Conservation (phyloP, 2,113 vertebrate species). For the Alaudala cheleensis region DNA sequence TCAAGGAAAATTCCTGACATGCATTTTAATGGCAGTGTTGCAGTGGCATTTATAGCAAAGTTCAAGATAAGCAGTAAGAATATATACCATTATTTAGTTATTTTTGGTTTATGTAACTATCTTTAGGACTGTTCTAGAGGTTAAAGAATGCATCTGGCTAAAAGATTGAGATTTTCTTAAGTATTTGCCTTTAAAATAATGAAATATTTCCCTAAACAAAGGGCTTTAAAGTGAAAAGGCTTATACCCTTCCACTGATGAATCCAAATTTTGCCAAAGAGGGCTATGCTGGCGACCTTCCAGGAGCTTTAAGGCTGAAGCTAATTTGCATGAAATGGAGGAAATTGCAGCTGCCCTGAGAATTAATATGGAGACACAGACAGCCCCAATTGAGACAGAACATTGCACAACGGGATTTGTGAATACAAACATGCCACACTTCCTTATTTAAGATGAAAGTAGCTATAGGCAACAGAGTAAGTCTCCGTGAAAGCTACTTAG, state of each 20-base stretch:
- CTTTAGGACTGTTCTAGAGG: neutral
- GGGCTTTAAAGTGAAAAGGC: neutral
- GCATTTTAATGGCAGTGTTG: slow-evolving; percentile 45
- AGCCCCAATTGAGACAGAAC: slow-evolving; percentile 41
- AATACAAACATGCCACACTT: slow-evolving; percentile 56
- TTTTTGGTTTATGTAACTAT: neutral
- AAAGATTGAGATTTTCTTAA: neutral
- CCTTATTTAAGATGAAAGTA: slow-evolving; percentile 64
- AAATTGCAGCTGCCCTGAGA: slow-evolving; percentile 63
- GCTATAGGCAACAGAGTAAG: slow-evolving; percentile 41
- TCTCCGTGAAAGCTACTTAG: slow-evolving; percentile 45
- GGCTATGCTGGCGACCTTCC: slow-evolving; percentile 24
- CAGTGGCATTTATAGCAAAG: slow-evolving; percentile 11
- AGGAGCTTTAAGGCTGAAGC: slow-evolving; percentile 41
- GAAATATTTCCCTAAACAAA: slow-evolving; percentile 36
- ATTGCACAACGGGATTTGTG: slow-evolving; percentile 44
- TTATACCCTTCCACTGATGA: slow-evolving; percentile 35
- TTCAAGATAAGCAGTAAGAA: neutral
- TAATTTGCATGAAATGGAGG: slow-evolving; percentile 70
- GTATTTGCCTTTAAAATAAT: slow-evolving; percentile 9
- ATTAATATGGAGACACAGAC: slow-evolving; percentile 49
- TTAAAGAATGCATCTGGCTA: neutral
- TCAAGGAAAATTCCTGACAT: slow-evolving; percentile 27
- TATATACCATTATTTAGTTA: neutral
- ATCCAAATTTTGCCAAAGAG: slow-evolving; percentile 56